These are phyloP conservation scores for Cactoblastis cactorum DNA, from an alignment of 2,888 invertebrate species.

Conservation along the genomic window DNA sequence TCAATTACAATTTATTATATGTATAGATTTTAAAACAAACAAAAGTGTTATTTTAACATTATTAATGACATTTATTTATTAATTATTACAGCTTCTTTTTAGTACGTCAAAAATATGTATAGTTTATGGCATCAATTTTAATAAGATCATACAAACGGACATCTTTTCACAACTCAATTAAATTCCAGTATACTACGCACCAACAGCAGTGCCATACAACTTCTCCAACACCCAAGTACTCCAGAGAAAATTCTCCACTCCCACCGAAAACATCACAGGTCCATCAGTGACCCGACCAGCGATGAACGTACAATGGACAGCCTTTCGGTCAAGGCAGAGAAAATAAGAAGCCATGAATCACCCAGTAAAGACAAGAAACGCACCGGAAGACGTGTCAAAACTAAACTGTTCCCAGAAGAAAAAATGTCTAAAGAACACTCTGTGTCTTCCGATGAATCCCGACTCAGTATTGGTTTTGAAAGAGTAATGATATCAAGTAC, in stretches of 20 bases:
- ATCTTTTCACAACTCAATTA: slow-evolving; percentile 5
- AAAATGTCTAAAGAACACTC: slow-evolving; percentile 39
- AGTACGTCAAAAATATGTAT: no score
- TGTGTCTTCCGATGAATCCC: slow-evolving; percentile 58
- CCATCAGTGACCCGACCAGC: slow-evolving; percentile 62
- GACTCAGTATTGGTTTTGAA: slow-evolving; percentile 47
- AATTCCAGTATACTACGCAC: slow-evolving; percentile 61
- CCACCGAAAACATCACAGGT: slow-evolving; percentile 53
- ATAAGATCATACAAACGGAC: background rate
- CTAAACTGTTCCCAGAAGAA: slow-evolving; percentile 62
- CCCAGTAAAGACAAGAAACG: slow-evolving; percentile 56
- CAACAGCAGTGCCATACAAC: slow-evolving; percentile 55
- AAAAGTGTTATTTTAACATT: no score
- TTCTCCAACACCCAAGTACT: slow-evolving; percentile 50
- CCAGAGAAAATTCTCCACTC: slow-evolving; percentile 57
- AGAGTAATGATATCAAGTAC: slow-evolving; percentile 55
- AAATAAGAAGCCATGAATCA: slow-evolving; percentile 53
- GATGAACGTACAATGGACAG: slow-evolving; percentile 53
- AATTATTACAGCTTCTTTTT: no score
- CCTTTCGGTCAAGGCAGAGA: slow-evolving; percentile 43
- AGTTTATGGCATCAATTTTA: background rate
- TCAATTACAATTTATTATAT: no score
- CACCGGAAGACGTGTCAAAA: slow-evolving; percentile 57
- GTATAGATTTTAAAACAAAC: no score
- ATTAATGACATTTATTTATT: no score